Evolutionary conservation across 2,797 vertebrate species (phyloP).

Genomic region (Diplodus puntazzo): DNA sequence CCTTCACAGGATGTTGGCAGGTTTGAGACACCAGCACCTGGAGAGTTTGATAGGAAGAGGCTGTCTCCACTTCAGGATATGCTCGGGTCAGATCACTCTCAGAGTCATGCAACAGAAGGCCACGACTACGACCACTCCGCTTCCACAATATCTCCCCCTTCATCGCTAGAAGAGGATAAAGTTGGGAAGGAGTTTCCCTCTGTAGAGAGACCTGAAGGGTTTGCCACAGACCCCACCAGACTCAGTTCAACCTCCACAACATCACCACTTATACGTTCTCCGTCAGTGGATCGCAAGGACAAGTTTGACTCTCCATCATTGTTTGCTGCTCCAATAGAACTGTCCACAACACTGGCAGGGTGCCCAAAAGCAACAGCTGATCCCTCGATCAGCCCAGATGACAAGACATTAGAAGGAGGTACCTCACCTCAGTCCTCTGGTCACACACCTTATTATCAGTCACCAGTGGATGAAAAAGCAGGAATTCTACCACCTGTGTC

Average conservation of each 20-base stretch:
- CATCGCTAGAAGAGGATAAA: constrained; percentile 93
- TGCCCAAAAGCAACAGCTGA: constrained; percentile 80
- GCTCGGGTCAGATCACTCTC: constrained; percentile 87
- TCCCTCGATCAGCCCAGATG: constrained; percentile 90
- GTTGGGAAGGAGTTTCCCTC: constrained; percentile 83
- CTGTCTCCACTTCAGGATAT: constrained; percentile 85
- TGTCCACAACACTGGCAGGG: constrained; percentile 81
- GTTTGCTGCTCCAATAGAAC: constrained; percentile 88
- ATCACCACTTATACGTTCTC: constrained; percentile 91
- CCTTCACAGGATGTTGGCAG: constrained; percentile 90
- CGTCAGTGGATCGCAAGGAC: constrained; percentile 90
- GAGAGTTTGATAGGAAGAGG: constrained; percentile 85
- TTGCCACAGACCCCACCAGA: constrained; percentile 76
- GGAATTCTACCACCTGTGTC: constrained; percentile 83
- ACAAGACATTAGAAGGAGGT: constrained; percentile 93
- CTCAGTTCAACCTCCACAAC: constrained; percentile 79
- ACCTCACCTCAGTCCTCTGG: constrained; percentile 95
- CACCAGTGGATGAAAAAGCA: constrained; percentile 94
- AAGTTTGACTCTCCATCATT: constrained; percentile 88
- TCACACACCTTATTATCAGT: constrained; percentile 98
- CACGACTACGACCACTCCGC: constrained; percentile 93
- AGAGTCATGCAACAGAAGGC: constrained; percentile 94
- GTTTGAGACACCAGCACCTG: constrained; percentile 84
- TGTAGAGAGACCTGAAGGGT: constrained; percentile 67
- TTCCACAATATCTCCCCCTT: constrained; percentile 94